Conservation (phyloP, 2,113 vertebrate species). For the Tupaia chinensis region DNA sequence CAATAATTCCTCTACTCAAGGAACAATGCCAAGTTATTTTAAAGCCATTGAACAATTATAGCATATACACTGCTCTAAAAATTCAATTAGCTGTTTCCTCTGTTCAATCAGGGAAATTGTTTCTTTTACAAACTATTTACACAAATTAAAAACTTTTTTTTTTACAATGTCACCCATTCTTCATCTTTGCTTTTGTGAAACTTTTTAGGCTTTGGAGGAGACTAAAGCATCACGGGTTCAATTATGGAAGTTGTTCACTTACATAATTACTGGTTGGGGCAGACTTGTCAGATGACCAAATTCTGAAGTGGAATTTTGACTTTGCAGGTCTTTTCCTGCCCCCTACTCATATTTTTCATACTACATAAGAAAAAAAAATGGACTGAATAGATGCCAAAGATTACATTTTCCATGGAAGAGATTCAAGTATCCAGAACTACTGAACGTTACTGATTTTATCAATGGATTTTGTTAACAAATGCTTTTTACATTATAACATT, state of each 20-base stretch:
- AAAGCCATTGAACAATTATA: conserved; percentile 75
- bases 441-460: conserved; percentile 36
- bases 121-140: conserved; percentile 44
- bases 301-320: conserved; percentile 25
- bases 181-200: not conserved
- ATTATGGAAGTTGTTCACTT: conserved; percentile 7
- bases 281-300: conserved; percentile 13
- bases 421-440: conserved; percentile 52
- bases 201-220: conserved; percentile 13
- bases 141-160: not conserved
- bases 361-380: not conserved
- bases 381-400: conserved; percentile 32
- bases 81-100: conserved; percentile 62
- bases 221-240: conserved; percentile 38
- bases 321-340: conserved; percentile 1
- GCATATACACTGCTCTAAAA: conserved; percentile 57
- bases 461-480: conserved; percentile 69
- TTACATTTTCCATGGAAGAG: conserved; percentile 37
- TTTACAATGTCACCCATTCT: conserved; percentile 1
- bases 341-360: not conserved
- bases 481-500: conserved; percentile 62
- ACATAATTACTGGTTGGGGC: not conserved
- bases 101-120: conserved; percentile 43
- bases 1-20: conserved; percentile 68
- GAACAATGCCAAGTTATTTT: conserved; percentile 77